Percentiles rank a stretch among this genome's conserved stretches.
phyloP scores from a whole-genome alignment of 2,113 vertebrate species.

The Pardalotus punctatus region DNA sequence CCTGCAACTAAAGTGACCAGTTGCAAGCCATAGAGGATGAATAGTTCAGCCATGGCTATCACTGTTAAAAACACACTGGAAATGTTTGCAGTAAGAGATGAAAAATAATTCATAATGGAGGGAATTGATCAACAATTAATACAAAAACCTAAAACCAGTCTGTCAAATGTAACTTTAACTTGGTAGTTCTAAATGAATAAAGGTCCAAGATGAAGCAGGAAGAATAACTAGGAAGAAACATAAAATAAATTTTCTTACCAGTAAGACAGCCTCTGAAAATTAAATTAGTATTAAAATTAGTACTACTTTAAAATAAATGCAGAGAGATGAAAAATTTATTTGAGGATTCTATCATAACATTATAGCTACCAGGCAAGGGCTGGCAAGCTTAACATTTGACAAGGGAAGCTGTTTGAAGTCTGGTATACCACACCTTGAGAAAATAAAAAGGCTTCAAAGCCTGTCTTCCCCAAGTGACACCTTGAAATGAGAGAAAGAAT shows the following conservation, averaged over 20 bases:
- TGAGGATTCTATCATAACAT: not conserved
- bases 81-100: not conserved
- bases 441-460: not conserved
- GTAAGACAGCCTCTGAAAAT: not conserved
- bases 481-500: not conserved
- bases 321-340: not conserved
- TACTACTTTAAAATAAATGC: not conserved
- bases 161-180: not conserved
- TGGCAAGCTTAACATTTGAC: not conserved
- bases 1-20: not conserved
- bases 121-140: not conserved
- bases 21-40: not conserved
- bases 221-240: not conserved
- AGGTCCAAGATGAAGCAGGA: not conserved
- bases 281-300: not conserved
- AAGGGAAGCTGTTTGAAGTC: not conserved
- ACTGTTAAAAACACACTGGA: not conserved
- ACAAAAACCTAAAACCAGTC: not conserved
- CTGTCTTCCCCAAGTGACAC: not conserved
- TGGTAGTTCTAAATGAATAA: not conserved
- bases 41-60: not conserved
- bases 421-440: not conserved
- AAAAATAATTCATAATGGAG: not conserved
- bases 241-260: not conserved
- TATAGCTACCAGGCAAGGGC: not conserved